Conservation (phyloP, 2,113 vertebrate genomes). For the Ciconia stormi region DNA sequence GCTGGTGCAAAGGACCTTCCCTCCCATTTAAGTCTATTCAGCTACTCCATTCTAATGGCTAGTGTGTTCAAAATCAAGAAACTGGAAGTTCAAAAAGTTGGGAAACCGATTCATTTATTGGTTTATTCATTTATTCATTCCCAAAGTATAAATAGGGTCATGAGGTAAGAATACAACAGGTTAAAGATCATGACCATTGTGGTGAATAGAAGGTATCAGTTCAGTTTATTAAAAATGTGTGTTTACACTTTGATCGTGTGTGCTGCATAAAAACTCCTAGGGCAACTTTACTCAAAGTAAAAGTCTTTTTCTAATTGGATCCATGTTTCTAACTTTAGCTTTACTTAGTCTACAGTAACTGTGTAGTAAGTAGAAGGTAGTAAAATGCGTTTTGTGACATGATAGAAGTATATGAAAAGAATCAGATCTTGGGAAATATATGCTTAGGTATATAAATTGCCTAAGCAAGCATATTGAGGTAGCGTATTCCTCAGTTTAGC, state of each 20-base stretch:
- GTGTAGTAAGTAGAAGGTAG: neutral
- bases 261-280: neutral
- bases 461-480: neutral
- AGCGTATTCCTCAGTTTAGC: neutral
- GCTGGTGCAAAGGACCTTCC: neutral
- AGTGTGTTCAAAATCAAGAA: neutral
- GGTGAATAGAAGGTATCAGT: neutral
- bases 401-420: neutral
- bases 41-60: neutral
- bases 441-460: neutral
- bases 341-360: neutral
- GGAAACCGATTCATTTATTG: neutral
- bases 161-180: neutral
- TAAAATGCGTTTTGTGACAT: neutral
- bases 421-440: neutral
- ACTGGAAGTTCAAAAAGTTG: neutral
- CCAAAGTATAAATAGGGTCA: neutral
- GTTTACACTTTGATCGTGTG: neutral
- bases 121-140: neutral
- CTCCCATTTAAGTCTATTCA: neutral
- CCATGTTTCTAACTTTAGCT: neutral
- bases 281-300: neutral
- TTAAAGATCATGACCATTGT: neutral
- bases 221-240: neutral
- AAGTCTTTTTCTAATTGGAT: neutral